Percentiles rank a stretch among this genome's conserved stretches.
phyloP scores from a whole-genome alignment of 2,113 vertebrate genomes.

The Psilopsiagon aurifrons region DNA sequence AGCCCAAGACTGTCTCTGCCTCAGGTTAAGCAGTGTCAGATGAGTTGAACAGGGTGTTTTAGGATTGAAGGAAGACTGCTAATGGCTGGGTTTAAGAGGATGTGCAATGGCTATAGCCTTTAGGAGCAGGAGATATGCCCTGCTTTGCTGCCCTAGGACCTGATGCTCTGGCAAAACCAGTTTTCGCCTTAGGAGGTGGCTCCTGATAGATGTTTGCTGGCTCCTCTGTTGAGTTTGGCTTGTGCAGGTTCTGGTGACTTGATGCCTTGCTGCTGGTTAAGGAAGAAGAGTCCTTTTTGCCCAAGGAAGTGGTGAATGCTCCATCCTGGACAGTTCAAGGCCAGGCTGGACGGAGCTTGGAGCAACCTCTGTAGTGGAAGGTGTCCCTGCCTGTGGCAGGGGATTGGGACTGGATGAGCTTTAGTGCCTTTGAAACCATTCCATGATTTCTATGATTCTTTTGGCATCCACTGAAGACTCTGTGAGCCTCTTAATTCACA shows the following conservation, averaged over 20 bases:
- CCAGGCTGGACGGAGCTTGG: no score
- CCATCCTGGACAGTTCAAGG: neutral
- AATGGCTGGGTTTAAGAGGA: neutral
- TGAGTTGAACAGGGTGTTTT: neutral
- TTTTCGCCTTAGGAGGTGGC: neutral
- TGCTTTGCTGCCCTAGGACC: neutral
- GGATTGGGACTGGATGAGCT: no score
- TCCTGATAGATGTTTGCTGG: neutral
- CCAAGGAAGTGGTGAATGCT: neutral
- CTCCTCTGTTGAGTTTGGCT: neutral
- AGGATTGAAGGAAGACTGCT: neutral
- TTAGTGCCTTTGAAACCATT: no score
- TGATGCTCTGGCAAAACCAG: neutral
- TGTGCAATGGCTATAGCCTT: neutral
- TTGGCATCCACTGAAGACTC: neutral
- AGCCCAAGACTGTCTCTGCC: neutral
- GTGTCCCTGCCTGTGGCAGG: no score
- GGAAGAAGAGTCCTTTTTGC: neutral
- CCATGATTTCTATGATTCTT: neutral
- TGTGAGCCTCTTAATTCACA: neutral
- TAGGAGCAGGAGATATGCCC: neutral
- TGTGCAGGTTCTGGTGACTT: neutral
- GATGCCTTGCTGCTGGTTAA: neutral
- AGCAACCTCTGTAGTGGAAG: no score
- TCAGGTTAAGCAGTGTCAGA: accelerated